phyloP scores from a whole-genome alignment of 2,888 invertebrate genomes.

The Nowickia ferox region DNA sequence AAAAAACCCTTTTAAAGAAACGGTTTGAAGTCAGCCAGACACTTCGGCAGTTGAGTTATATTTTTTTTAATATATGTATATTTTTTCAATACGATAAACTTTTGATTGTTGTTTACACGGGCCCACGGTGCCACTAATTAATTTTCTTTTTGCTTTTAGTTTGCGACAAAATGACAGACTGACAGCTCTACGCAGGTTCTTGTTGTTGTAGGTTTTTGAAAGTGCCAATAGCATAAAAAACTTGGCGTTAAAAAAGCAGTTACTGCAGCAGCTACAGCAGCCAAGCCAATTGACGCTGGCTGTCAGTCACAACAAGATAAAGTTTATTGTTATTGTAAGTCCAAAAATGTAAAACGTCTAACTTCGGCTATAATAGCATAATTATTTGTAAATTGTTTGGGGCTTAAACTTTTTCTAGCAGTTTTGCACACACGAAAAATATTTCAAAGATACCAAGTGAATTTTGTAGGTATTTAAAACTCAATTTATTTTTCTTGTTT shows the following conservation, averaged over 20 bases:
- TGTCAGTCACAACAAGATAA: conserved; percentile 8
- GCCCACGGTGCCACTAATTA: conserved; percentile 40
- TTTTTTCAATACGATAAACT: conserved; percentile 7
- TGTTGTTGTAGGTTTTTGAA: conserved; percentile 17
- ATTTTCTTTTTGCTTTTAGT: not conserved
- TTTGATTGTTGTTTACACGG: conserved; percentile 39
- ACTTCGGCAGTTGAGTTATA: conserved; percentile 58
- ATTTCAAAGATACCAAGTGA: conserved; percentile 28
- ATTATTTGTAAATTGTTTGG: not conserved
- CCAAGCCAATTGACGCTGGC: not conserved
- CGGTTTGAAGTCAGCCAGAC: conserved; percentile 68
- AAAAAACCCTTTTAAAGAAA: conserved; percentile 2
- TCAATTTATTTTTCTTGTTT: not conserved
- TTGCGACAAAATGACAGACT: conserved; percentile 38
- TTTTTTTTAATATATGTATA: conserved; percentile 13
- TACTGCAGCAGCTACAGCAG: not conserved
- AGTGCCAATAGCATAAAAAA: conserved; percentile 32
- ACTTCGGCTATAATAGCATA: not conserved
- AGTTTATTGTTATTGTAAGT: not conserved
- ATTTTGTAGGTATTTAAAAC: not conserved
- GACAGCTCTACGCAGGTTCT: conserved; percentile 31
- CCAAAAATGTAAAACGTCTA: not conserved
- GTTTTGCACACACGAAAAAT: not conserved
- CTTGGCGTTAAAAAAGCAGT: conserved; percentile 3
- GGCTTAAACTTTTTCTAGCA: not conserved